These are phyloP conservation scores for Leucophenga montana DNA, from an alignment of 2,888 invertebrate species.

Conservation along the genomic window DNA sequence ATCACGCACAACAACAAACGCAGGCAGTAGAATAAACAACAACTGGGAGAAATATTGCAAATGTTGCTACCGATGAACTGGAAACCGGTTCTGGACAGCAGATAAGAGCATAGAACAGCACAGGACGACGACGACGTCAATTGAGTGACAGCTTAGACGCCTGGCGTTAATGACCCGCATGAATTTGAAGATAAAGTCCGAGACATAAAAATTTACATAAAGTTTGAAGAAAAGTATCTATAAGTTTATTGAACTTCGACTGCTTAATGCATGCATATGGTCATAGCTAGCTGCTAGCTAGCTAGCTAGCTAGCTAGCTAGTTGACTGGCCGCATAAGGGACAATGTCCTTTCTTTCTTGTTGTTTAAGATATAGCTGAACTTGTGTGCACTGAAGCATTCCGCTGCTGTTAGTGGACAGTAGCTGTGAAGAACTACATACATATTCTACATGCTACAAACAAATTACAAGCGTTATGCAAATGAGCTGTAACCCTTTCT, in stretches of 20 bases:
- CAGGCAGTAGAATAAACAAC: not conserved
- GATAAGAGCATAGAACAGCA: not conserved
- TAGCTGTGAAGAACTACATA: not conserved
- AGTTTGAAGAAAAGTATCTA: constrained; percentile 25
- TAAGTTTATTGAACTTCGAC: too few relatives aligned
- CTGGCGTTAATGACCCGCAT: constrained; percentile 55
- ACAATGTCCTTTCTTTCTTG: too few relatives aligned
- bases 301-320: too few relatives aligned
- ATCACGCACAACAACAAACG: constrained; percentile 48
- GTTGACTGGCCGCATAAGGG: too few relatives aligned
- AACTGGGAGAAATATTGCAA: too few relatives aligned
- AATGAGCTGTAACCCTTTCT: constrained; percentile 54
- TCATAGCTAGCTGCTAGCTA: too few relatives aligned
- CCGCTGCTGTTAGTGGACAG: constrained; percentile 14
- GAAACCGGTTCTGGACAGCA: constrained; percentile 69
- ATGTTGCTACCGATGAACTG: not conserved
- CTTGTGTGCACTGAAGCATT: not conserved
- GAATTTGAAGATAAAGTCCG: constrained; percentile 1
- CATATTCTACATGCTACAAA: not conserved
- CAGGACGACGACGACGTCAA: not conserved
- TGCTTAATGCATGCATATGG: too few relatives aligned
- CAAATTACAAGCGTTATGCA: constrained; percentile 46
- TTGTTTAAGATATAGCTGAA: too few relatives aligned
- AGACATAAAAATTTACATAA: constrained; percentile 44
- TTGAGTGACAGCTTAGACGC: constrained; percentile 38